Evolutionary conservation across 2,797 vertebrate species (phyloP), one percentile per base, ranked within the genome.

Genomic region (Phyllotis vaccarum): DNA sequence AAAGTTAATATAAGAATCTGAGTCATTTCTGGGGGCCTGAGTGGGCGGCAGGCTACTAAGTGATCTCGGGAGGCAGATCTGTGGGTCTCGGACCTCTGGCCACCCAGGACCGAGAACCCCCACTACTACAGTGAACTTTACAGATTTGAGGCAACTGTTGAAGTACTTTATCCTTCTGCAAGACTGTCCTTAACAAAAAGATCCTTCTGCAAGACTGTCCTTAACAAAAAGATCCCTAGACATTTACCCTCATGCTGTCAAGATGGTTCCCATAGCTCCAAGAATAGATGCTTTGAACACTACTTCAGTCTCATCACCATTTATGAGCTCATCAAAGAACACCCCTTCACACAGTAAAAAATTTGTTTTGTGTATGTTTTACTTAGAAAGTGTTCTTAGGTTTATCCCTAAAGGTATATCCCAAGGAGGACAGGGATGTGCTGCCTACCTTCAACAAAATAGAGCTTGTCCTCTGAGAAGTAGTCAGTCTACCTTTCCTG

Each of bases 391-490:
- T 34, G 2, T 87, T 95, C 85, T 83, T 56, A 24, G 22, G 13
- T 46, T 89, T 74, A 80, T n/a, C 31, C 43, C 49, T 56, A 74
- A 90, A 94, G 22, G 10, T 88, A 85, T 58, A 14, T 37, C 54
- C 54, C 72, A 76, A 95, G 86, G 8, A n/a, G 21, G 70, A 56
- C 27, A 52, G 37, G 37, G 22, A 89, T 93, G 72, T 80, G 22
- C 8, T 80, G 34, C 70, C 64, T 82, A 19, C n/a, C 24, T 80
- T 91, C 80, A 31, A 95, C 31, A 94, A 89, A 94, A 58, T 5
- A 40, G 49, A 13, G 78, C 24, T 46, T n/a, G 88, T 78, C 54
- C 31, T 74, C 43, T 86, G 43, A 14, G 12, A 90, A 96, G 75
- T 66, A 87, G 43, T 60, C 29, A 34, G 22, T 54, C 29, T 27